Evolutionary conservation across 2,888 invertebrate genomes (phyloP).

Genomic region (Cyclophora albipunctata): DNA sequence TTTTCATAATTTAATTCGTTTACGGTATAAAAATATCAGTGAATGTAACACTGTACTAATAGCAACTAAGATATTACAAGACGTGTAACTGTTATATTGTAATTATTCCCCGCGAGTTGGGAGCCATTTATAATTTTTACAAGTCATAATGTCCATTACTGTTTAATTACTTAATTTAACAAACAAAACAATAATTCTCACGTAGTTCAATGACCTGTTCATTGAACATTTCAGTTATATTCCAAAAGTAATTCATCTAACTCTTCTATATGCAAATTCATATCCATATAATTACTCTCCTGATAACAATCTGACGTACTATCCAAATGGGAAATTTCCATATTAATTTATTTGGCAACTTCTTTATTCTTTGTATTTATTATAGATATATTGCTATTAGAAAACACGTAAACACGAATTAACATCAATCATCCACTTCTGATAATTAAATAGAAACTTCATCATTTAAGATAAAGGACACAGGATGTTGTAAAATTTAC

Average conservation of each 20-base stretch:
- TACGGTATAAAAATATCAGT: too few species aligned
- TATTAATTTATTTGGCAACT: constrained; percentile 37
- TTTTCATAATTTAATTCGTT: too few species aligned
- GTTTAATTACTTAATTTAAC: constrained; percentile 16
- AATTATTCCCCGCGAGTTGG: neutral
- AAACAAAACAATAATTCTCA: constrained; percentile 36
- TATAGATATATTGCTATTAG: neutral
- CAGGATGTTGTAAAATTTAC: neutral
- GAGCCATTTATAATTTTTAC: neutral
- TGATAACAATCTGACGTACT: constrained; percentile 39
- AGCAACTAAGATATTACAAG: too few species aligned
- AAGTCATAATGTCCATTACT: neutral
- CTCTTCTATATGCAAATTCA: constrained; percentile 53
- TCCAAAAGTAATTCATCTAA: constrained; percentile 38
- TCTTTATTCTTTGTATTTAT: constrained; percentile 8
- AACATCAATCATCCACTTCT: constrained; percentile 5
- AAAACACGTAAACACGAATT: neutral
- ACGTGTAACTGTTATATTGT: neutral
- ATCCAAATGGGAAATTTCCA: constrained; percentile 36
- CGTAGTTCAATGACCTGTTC: constrained; percentile 44
- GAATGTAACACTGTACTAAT: too few species aligned
- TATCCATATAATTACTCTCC: constrained; percentile 48
- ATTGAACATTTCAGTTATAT: constrained; percentile 34
- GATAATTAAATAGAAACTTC: constrained; percentile 7
- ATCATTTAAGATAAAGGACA: neutral